Evolutionary conservation across 1,140 invertebrate species (phyloP).

Genomic region (Lutraria rhynchaena): DNA sequence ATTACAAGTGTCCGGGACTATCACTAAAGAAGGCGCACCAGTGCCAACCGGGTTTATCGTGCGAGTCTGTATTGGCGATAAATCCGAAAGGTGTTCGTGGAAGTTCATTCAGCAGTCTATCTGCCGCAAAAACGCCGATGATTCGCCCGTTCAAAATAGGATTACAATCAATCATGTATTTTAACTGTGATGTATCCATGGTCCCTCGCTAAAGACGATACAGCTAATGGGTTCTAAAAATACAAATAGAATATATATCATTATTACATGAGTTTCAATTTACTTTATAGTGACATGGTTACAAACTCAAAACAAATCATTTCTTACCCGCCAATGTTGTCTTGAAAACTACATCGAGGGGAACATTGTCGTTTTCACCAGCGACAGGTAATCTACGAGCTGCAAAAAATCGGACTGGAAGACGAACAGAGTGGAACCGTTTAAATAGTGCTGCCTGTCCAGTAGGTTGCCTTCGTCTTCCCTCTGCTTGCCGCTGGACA

Average conservation of each 20-base stretch:
- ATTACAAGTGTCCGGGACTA: slow-evolving; percentile 10
- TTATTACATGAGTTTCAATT: too few species aligned
- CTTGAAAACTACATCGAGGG: slow-evolving; percentile 25
- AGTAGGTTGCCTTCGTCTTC: slow-evolving; percentile 33
- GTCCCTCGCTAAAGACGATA: slow-evolving; percentile 40
- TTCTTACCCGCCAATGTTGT: slow-evolving; percentile 13
- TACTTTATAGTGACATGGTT: background rate
- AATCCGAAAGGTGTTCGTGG: slow-evolving; percentile 25
- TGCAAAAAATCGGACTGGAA: slow-evolving; percentile 32
- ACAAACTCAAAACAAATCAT: background rate
- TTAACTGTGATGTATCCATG: slow-evolving; percentile 42
- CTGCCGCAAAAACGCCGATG: slow-evolving; percentile 43
- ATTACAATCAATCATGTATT: slow-evolving; percentile 30
- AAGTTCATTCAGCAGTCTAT: slow-evolving; percentile 21
- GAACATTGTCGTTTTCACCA: slow-evolving; percentile 35
- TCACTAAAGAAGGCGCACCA: slow-evolving; percentile 46
- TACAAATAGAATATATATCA: background rate
- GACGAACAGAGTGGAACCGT: slow-evolving; percentile 4
- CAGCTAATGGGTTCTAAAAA: slow-evolving; percentile 42
- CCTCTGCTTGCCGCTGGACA: slow-evolving; percentile 14
- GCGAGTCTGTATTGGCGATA: slow-evolving; percentile 42
- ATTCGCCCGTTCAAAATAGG: slow-evolving; percentile 13
- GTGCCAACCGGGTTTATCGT: slow-evolving; percentile 6
- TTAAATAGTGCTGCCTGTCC: slow-evolving; percentile 25
- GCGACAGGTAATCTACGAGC: slow-evolving; percentile 31